A percentile compares a stretch with the other conserved stretches of the same genome.
These are phyloP conservation scores for Ophthalmolycus amberensis DNA, from an alignment of 2,113 vertebrate genomes.

Conservation along the genomic window DNA sequence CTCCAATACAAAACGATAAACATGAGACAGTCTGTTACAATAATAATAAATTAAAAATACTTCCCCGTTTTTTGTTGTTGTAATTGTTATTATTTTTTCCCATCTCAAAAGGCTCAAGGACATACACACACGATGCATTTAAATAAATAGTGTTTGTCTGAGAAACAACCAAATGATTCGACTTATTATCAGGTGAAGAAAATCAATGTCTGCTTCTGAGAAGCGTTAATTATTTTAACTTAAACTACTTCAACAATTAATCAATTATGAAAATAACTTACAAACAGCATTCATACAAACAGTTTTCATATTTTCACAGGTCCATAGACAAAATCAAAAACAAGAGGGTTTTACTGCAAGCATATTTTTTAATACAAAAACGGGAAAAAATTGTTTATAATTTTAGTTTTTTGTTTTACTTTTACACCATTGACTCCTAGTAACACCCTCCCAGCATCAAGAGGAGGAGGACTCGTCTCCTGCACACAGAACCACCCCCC, in stretches of 20 bases:
- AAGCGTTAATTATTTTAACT: background rate
- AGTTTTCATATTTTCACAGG: background rate
- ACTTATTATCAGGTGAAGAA: background rate
- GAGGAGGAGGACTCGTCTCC: slow-evolving; percentile 69
- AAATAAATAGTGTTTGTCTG: background rate
- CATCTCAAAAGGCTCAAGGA: too few relatives aligned
- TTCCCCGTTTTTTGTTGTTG: too few relatives aligned
- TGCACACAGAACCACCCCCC: slow-evolving; percentile 26
- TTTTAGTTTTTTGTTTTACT: slow-evolving; percentile 85
- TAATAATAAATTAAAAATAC: too few relatives aligned
- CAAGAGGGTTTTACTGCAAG: slow-evolving; percentile 90
- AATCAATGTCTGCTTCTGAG: background rate
- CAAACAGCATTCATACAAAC: background rate
- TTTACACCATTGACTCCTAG: slow-evolving; percentile 92
- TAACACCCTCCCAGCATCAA: slow-evolving; percentile 83
- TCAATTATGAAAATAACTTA: background rate
- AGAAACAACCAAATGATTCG: background rate
- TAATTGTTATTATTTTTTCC: too few relatives aligned
- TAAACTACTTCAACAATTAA: background rate
- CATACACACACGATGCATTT: background rate
- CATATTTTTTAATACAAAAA: slow-evolving; percentile 99
- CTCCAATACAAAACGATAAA: too few relatives aligned
- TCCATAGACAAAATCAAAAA: background rate
- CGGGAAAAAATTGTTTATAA: slow-evolving; percentile 86
- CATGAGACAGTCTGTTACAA: too few relatives aligned